Percentiles rank a stretch among this genome's conserved stretches.
Conservation (phyloP, 2,888 invertebrate genomes). For the Leucophenga maculata region DNA sequence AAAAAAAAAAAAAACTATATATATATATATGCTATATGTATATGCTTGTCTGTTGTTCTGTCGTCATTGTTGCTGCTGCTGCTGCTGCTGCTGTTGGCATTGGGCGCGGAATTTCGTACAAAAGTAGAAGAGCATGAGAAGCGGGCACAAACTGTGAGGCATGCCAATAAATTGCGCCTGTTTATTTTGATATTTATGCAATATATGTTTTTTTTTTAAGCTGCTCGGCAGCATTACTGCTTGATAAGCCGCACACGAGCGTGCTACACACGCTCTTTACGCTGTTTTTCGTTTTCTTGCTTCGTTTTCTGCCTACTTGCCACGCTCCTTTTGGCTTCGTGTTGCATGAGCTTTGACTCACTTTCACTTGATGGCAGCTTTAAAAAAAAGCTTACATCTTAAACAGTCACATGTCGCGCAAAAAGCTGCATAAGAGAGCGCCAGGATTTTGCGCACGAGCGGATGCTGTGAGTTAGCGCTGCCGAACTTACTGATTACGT, state of each 20-base stretch:
- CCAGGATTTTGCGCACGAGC: conserved; percentile 21
- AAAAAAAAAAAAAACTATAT: too few species aligned
- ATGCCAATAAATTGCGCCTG: too few species aligned
- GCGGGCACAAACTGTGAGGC: too few species aligned
- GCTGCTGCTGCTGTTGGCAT: conserved; percentile 18
- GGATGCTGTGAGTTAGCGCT: conserved; percentile 37
- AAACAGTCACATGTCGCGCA: conserved; percentile 43
- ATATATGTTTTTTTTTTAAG: neutral
- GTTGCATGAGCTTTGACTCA: conserved; percentile 19
- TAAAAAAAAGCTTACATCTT: conserved; percentile 42
- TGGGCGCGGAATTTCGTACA: conserved; percentile 19
- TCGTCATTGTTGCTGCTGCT: conserved; percentile 6
- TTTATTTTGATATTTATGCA: conserved; percentile 24
- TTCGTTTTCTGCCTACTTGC: neutral
- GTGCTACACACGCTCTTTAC: too few species aligned
- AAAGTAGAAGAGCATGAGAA: neutral
- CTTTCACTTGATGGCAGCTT: conserved; percentile 25
- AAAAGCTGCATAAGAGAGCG: conserved; percentile 27
- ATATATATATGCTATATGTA: conserved; percentile 34
- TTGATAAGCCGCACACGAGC: too few species aligned
- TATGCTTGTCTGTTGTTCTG: conserved; percentile 47
- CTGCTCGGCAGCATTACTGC: too few species aligned
- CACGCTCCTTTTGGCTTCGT: too few species aligned
- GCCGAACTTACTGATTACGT: conserved; percentile 60
- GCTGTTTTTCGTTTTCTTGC: neutral